Percentiles rank a stretch among this genome's conserved stretches.
These are phyloP conservation scores for Lycopodina hypogea DNA, from an alignment of 37 sponge, comb jelly and placozoan genomes.

Conservation along the genomic window DNA sequence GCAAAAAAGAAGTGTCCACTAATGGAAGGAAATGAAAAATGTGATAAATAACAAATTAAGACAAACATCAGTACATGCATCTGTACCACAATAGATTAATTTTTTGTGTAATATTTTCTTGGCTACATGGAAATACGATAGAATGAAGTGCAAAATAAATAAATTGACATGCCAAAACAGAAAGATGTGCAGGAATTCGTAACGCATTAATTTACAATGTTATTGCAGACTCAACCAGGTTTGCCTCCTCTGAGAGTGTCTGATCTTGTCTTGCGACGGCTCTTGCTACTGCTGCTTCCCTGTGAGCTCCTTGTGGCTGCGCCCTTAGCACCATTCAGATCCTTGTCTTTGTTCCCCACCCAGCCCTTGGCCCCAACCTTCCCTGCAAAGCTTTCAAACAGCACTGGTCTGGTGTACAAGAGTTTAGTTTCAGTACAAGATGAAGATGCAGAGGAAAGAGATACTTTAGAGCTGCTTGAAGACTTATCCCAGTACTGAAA, in stretches of 20 bases:
- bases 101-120: too few species aligned
- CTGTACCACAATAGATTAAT: too few species aligned
- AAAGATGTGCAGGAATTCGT: neutral
- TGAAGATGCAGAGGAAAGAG: neutral
- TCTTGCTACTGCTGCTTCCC: neutral
- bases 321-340: neutral
- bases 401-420: constrained; percentile 43
- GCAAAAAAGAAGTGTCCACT: neutral
- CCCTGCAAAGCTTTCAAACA: constrained; percentile 48
- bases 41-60: too few species aligned
- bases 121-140: too few species aligned
- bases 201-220: too few species aligned
- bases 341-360: constrained; percentile 51
- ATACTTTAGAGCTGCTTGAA: neutral
- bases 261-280: too few species aligned
- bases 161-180: neutral
- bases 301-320: too few species aligned
- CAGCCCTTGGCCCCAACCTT: constrained; percentile 51
- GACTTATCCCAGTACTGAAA: constrained; percentile 50
- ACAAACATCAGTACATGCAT: too few species aligned
- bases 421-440: neutral
- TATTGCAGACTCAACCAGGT: too few species aligned
- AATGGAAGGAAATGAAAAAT: too few species aligned
- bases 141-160: too few species aligned
- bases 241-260: too few species aligned